phyloP scores from a whole-genome alignment of 2,113 vertebrate genomes.

The Caranx ignobilis region DNA sequence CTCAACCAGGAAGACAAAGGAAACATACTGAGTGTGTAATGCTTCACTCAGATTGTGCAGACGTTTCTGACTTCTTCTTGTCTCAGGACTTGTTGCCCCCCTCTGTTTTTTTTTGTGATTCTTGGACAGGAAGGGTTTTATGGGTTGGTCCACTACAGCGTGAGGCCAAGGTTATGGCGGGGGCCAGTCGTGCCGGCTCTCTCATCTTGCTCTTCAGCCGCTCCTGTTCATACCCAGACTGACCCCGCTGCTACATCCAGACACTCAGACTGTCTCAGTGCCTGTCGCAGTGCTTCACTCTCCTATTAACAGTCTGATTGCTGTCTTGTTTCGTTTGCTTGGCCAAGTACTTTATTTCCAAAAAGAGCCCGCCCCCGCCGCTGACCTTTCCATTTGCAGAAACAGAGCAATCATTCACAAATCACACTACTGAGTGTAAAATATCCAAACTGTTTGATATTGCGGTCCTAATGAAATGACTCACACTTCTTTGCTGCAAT shows the following conservation, averaged over 20 bases:
- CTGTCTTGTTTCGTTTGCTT: conserved; percentile 69
- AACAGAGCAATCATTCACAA: conserved; percentile 70
- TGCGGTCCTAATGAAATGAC: conserved; percentile 71
- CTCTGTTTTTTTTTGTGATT: conserved; percentile 24
- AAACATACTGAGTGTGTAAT: conserved; percentile 28
- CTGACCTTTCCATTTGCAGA: conserved; percentile 76
- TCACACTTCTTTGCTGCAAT: conserved; percentile 72
- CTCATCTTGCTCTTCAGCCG: conserved; percentile 43
- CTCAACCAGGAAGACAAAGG: conserved; percentile 22
- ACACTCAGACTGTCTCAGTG: conserved; percentile 59
- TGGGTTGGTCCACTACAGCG: conserved; percentile 39
- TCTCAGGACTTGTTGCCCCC: neutral
- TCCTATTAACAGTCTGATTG: conserved; percentile 69
- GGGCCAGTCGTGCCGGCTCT: conserved; percentile 44
- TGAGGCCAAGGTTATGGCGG: conserved; percentile 44
- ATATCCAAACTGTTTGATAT: conserved; percentile 77
- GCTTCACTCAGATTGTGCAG: conserved; percentile 37
- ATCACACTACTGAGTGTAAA: conserved; percentile 65
- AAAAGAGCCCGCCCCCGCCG: conserved; percentile 31
- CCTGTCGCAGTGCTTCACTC: conserved; percentile 45
- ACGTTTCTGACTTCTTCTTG: conserved; percentile 18
- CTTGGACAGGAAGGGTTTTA: conserved; percentile 41
- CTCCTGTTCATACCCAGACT: conserved; percentile 39
- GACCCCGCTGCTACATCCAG: conserved; percentile 38
- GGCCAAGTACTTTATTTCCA: conserved; percentile 55